These are phyloP conservation scores for Lithodes maja DNA, from an alignment of 2,888 invertebrate species.

Conservation along the genomic window DNA sequence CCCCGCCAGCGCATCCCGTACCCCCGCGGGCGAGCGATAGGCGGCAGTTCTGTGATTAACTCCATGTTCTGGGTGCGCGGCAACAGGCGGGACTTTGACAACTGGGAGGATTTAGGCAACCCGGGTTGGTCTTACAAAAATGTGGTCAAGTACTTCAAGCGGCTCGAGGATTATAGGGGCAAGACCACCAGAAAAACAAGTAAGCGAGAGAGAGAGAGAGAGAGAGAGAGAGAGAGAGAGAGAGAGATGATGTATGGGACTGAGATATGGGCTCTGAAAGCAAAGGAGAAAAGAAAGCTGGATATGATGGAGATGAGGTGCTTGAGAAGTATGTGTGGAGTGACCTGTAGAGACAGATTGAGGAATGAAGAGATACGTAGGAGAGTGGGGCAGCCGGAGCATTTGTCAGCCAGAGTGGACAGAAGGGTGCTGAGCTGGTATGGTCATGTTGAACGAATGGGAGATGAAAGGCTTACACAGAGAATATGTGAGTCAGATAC, in stretches of 20 bases:
- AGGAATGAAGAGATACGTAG: no score
- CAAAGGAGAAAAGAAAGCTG: no score
- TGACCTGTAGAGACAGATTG: no score
- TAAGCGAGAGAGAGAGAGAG: not conserved
- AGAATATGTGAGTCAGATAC: no score
- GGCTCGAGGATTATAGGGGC: slow-evolving; percentile 39
- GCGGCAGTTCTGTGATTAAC: slow-evolving; percentile 42
- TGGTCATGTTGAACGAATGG: no score
- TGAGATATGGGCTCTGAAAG: no score
- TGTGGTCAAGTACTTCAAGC: slow-evolving; percentile 23
- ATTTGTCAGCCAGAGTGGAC: no score
- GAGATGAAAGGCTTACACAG: no score
- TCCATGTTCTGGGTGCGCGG: slow-evolving; percentile 43
- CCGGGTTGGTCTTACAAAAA: slow-evolving; percentile 41
- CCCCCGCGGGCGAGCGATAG: slow-evolving; percentile 21
- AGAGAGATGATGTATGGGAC: not conserved
- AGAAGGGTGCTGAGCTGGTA: no score
- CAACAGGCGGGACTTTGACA: slow-evolving; percentile 43
- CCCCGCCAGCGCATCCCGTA: slow-evolving; percentile 40
- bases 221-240: not conserved
- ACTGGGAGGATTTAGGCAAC: slow-evolving; percentile 47
- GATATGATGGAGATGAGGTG: no score
- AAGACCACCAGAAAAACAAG: slow-evolving; percentile 17
- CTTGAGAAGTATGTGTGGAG: no score
- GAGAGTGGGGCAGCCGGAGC: no score